Evolutionary conservation across 23 tunicate species (phyloP), one percentile per base, ranked within the genome.

Genomic region (Clavelina lepadiformis): DNA sequence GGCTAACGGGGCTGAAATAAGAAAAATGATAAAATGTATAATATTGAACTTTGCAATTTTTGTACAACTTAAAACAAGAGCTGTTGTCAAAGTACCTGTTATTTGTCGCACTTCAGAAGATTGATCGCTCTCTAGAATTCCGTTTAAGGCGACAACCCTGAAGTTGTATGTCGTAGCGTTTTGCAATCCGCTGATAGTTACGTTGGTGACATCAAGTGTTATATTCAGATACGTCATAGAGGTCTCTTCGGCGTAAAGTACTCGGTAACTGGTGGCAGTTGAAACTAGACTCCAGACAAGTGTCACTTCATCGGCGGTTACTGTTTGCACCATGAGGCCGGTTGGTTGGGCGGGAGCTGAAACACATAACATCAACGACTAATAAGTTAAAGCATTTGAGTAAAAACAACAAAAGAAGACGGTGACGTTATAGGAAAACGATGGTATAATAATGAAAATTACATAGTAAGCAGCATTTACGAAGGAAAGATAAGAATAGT

Each of bases 321-420:
- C 71, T 33, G 4, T 44, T 3, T 24, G 28, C 18, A 44, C 71
- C 8, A 55, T 4, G 8, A 41, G 37, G 54, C 18, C 30, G 33
- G 21, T 23, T 5, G 71, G 71, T 28, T 31, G 23, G 8, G 55
- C 71, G 3, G 71, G 71, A 34, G 71, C 71, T 65, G 29, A 22
- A 56, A 20, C 22, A n/a, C n/a, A 44, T 15, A 11, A 44, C n/a
- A n/a, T n/a, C n/a, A n/a, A n/a, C n/a, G n/a, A n/a, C n/a, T n/a
- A n/a, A n/a, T n/a, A n/a, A n/a, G n/a, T n/a, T n/a, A n/a, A n/a
- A n/a, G n/a, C n/a, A n/a, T n/a, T n/a, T n/a, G n/a, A n/a, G n/a
- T n/a, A n/a, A n/a, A n/a, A n/a, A n/a, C n/a, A n/a, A n/a, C n/a
- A n/a, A n/a, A n/a, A n/a, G n/a, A n/a, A n/a, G n/a, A n/a, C n/a